phyloP scores from a whole-genome alignment of 2,797 vertebrate genomes.

The Sebastes elongatus region DNA sequence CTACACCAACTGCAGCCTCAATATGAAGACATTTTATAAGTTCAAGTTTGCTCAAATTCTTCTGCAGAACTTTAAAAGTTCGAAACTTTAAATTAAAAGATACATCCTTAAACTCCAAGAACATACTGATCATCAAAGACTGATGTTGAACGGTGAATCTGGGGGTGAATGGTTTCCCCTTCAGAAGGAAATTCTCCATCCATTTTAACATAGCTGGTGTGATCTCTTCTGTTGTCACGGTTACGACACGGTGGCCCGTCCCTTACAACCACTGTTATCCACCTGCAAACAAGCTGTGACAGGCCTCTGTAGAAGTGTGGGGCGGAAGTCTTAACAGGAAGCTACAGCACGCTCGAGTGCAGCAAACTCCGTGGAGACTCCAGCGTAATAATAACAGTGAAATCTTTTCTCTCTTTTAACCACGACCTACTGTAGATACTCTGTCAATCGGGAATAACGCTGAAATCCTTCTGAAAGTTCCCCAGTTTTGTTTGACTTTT shows the following conservation, averaged over 20 bases:
- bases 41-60: neutral
- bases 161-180: neutral
- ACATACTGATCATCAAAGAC: neutral
- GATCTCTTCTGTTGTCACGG: conserved; percentile 13
- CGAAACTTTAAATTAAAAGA: neutral
- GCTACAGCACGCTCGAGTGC: neutral
- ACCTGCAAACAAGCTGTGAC: conserved; percentile 23
- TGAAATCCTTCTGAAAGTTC: neutral
- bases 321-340: neutral
- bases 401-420: conserved; percentile 20
- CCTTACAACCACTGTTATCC: conserved; percentile 5
- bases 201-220: neutral
- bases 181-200: neutral
- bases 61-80: neutral
- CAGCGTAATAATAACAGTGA: conserved; percentile 3
- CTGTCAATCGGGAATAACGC: conserved; percentile 25
- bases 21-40: neutral
- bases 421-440: conserved; percentile 9
- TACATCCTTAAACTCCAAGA: neutral
- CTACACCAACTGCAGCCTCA: neutral
- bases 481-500: neutral
- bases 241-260: neutral
- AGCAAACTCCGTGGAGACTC: neutral
- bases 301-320: neutral
- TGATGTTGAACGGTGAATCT: neutral